Conservation (phyloP, 2,888 invertebrate species). For the Endotricha flammealis region DNA sequence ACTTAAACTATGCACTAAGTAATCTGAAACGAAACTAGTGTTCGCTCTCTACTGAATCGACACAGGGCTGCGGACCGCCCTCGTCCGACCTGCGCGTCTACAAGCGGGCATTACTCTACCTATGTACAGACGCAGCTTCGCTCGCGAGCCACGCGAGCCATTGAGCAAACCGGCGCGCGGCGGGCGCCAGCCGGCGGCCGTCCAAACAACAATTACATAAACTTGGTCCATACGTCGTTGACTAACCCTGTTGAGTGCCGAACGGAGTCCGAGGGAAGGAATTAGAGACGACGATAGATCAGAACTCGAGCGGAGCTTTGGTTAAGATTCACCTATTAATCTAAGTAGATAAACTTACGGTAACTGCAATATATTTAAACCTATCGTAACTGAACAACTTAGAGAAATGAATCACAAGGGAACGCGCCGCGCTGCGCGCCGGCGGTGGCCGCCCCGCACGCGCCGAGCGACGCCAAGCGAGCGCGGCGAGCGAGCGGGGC, state of each 20-base stretch:
- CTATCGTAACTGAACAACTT: slow-evolving; percentile 39
- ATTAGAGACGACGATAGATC: slow-evolving; percentile 51
- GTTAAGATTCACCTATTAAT: slow-evolving; percentile 69
- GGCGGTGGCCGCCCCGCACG: slow-evolving; percentile 12
- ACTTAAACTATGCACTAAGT: slow-evolving; percentile 71
- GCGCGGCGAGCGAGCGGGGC: slow-evolving; percentile 25
- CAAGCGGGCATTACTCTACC: too few species aligned
- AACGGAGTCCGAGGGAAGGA: slow-evolving; percentile 44
- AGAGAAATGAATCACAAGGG: slow-evolving; percentile 22
- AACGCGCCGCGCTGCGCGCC: slow-evolving; percentile 4
- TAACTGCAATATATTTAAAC: slow-evolving; percentile 66
- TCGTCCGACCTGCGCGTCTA: slow-evolving; percentile 35
- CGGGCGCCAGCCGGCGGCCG: slow-evolving; percentile 35
- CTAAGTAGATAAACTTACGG: slow-evolving; percentile 71
- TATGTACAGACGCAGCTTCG: slow-evolving; percentile 67
- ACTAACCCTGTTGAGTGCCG: slow-evolving; percentile 58
- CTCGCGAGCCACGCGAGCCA: slow-evolving; percentile 59
- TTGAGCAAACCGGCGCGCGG: slow-evolving; percentile 60
- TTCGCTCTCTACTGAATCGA: slow-evolving; percentile 66
- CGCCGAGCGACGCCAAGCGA: slow-evolving; percentile 19
- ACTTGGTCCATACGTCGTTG: slow-evolving; percentile 62
- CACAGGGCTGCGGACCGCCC: slow-evolving; percentile 33
- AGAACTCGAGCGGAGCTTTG: slow-evolving; percentile 63
- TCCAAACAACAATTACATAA: slow-evolving; percentile 39
- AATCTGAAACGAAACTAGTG: slow-evolving; percentile 69